Evolutionary conservation across 1,140 invertebrate species (phyloP).

Genomic region (Scaptomyza hsui): DNA sequence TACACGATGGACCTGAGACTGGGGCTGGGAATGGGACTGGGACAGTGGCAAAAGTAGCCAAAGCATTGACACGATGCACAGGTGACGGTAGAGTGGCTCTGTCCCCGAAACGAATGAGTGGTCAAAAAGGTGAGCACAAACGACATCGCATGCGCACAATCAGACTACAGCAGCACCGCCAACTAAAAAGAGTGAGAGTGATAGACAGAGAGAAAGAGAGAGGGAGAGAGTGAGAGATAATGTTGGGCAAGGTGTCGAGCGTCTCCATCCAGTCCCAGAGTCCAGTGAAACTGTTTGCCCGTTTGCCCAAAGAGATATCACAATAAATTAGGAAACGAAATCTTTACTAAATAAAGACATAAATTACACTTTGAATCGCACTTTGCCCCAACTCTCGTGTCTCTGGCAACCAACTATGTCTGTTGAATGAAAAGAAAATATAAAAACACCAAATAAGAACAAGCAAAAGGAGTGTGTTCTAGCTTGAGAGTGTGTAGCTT

Average conservation of each 20-base stretch:
- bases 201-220: conserved; percentile 4
- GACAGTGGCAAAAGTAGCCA: conserved; percentile 64
- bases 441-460: conserved; percentile 22
- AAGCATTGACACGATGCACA: conserved; percentile 35
- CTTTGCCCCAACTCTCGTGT: conserved; percentile 47
- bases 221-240: background rate
- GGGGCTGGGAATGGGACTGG: conserved; percentile 2
- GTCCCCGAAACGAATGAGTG: conserved; percentile 66
- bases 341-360: conserved; percentile 84
- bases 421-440: conserved; percentile 62
- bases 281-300: conserved; percentile 39
- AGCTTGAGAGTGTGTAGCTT: background rate
- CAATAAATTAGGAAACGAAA: conserved; percentile 84
- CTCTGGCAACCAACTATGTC: conserved; percentile 56
- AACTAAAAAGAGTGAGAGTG: conserved; percentile 35
- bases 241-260: conserved; percentile 41
- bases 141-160: conserved; percentile 82
- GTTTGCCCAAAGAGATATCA: conserved; percentile 83
- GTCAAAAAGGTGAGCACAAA: conserved; percentile 79
- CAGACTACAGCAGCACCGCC: conserved; percentile 53
- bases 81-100: conserved; percentile 16
- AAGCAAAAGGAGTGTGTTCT: conserved; percentile 10
- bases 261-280: background rate
- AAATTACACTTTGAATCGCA: conserved; percentile 83
- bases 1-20: background rate